phyloP scores from a whole-genome alignment of 2,113 vertebrate genomes.

The Hypanus sabinus region DNA sequence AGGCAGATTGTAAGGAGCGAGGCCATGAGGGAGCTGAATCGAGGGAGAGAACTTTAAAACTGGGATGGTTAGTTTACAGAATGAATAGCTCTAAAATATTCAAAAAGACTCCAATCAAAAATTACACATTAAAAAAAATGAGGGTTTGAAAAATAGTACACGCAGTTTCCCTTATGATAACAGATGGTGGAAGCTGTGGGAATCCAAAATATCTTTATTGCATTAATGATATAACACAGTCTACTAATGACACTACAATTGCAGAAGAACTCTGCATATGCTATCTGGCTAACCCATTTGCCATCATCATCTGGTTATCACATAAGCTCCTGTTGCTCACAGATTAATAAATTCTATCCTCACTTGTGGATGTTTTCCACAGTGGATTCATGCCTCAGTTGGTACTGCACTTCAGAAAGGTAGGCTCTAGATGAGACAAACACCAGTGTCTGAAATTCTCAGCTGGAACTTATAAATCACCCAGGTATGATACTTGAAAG shows the following conservation, averaged over 20 bases:
- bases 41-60: not conserved
- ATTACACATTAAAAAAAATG: not conserved
- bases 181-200: conserved; percentile 17
- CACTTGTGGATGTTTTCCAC: not conserved
- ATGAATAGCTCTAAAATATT: not conserved
- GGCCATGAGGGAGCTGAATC: not conserved
- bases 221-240: conserved; percentile 14
- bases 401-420: not conserved
- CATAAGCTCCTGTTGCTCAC: not conserved
- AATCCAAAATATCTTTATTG: conserved; percentile 34
- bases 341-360: conserved; percentile 1
- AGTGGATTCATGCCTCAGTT: not conserved
- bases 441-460: not conserved
- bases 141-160: not conserved
- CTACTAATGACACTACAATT: conserved; percentile 18
- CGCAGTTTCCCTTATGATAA: not conserved
- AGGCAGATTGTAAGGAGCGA: not conserved
- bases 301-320: conserved; percentile 1
- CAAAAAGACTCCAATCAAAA: not conserved
- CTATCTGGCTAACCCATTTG: conserved; percentile 10
- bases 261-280: conserved; percentile 4
- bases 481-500: too few relatives aligned
- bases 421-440: not conserved
- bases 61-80: not conserved
- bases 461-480: too few relatives aligned